These are phyloP conservation scores for Nomada ferruginata DNA, from an alignment of 2,888 invertebrate genomes.

Conservation along the genomic window DNA sequence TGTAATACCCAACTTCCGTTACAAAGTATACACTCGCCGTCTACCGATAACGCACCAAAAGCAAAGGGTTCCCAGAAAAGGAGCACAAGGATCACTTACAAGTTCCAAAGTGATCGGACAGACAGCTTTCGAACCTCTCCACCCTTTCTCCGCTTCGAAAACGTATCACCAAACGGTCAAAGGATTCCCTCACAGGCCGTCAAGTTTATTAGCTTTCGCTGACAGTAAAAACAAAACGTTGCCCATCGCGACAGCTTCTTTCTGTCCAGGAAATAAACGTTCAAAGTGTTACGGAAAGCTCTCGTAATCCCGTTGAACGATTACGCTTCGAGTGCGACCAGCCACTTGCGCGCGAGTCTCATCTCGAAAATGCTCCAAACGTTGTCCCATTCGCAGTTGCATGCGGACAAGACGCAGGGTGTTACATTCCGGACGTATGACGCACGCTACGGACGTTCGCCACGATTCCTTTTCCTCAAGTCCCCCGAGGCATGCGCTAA, in stretches of 20 bases:
- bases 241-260: not conserved
- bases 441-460: slow-evolving; percentile 71
- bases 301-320: not conserved
- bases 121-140: not conserved
- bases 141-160: not conserved
- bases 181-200: slow-evolving; percentile 16
- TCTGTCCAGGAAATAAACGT: not conserved
- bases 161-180: not conserved
- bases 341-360: slow-evolving; percentile 21
- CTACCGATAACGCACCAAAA: not conserved
- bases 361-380: slow-evolving; percentile 59
- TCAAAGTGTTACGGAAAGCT: too few relatives aligned
- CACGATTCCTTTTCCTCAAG: slow-evolving; percentile 63
- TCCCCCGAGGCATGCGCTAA: slow-evolving; percentile 23
- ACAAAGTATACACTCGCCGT: not conserved
- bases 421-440: slow-evolving; percentile 81
- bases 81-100: not conserved
- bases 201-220: slow-evolving; percentile 21
- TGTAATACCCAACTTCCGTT: not conserved
- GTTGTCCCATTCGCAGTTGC: slow-evolving; percentile 69
- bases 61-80: not conserved
- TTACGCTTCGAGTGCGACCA: not conserved
- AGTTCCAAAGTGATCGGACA: not conserved
- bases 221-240: slow-evolving; percentile 15
- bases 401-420: slow-evolving; percentile 70